Base-by-base conservation (phyloP, 2,113 vertebrate genomes). In the Platycercus adscitus region DNA sequence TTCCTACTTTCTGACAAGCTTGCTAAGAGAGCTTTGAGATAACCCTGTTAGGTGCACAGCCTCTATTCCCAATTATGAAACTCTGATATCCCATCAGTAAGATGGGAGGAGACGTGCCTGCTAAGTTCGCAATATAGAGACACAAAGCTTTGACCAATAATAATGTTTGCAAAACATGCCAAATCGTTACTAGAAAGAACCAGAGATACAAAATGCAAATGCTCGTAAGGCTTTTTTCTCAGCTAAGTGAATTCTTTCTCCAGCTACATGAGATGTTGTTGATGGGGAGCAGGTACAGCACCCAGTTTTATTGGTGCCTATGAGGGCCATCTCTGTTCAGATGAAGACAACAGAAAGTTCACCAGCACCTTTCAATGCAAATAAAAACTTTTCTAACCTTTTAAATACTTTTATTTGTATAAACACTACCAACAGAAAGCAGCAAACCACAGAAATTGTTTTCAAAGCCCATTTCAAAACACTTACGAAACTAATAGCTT, bases 301-400 rank as follows among this genome's bases (percentile, higher is more conserved):
- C 31, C 16, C 75, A 50, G 24, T 19, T 63, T 28, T 39, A 55
- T 3, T 24, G 37, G 35, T 31, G 58, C 39, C 52, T n/a, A 2
- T 4, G 4, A 35, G 23, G 11, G 26, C 33, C 52, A 50, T 3
- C 17, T n/a, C 52, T 43, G 17, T 3, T 71, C 61, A 44, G 50
- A 20, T 17, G 55, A 84, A 49, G 15, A n/a, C 19, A 43, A 14
- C 46, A 65, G 18, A 33, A 33, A 68, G 55, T 31, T 55, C 61
- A 58, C 33, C 3, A 4, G 25, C 14, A 87, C 24, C 55, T 72
- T 47, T 0, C 0, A 66, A n/a, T 4, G 5, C 24, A 64, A 89
- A 63, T 11, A 31, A 50, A 33, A 19, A 20, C 29, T 33, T 55
- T 55, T 55, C 53, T 33, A 55, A 55, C 53, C 53, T 55, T 33